Percentiles rank a stretch among this genome's conserved stretches.
phyloP scores from a whole-genome alignment of 2,797 vertebrate species.

The Hypotaenidia philippensis region DNA sequence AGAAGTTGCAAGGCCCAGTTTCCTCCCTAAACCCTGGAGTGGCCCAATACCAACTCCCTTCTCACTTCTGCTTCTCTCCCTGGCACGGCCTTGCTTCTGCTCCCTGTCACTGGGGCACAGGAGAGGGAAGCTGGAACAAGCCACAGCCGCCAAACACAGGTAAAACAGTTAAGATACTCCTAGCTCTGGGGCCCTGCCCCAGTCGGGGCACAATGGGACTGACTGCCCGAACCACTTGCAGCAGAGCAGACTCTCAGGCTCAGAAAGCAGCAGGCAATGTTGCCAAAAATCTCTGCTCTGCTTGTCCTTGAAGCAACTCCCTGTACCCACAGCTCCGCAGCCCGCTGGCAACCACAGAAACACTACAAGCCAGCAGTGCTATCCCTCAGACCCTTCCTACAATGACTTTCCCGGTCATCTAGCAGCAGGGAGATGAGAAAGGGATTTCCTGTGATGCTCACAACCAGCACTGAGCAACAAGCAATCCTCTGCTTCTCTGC shows the following conservation, averaged over 20 bases:
- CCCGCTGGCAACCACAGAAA: background rate
- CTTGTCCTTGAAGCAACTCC: background rate
- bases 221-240: background rate
- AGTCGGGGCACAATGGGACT: background rate
- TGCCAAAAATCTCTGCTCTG: background rate
- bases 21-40: background rate
- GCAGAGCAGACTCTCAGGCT: accelerated
- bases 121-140: background rate
- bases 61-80: constrained; percentile 24
- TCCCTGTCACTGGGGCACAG: background rate
- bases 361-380: background rate
- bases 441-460: background rate
- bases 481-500: background rate
- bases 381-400: background rate
- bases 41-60: background rate
- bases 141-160: background rate
- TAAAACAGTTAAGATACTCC: background rate
- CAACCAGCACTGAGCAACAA: background rate
- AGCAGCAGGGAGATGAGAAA: background rate
- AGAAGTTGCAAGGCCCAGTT: background rate
- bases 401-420: background rate
- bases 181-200: background rate
- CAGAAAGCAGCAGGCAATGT: accelerated
- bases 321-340: background rate
- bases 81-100: constrained; percentile 8